phyloP scores from a whole-genome alignment of 2,888 invertebrate genomes.

The Drosophila mettleri region DNA sequence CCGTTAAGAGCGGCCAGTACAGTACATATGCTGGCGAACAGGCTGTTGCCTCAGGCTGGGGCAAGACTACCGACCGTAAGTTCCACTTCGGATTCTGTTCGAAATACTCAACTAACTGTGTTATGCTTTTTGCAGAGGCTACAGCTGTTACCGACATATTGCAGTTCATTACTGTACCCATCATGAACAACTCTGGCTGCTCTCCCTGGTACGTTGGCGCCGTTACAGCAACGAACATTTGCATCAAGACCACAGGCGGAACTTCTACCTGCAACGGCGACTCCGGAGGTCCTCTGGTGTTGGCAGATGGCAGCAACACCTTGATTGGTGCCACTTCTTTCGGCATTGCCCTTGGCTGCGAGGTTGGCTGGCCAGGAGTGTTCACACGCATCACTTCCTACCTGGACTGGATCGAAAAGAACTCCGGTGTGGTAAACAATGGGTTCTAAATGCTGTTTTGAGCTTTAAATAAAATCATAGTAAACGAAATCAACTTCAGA shows the following conservation, averaged over 20 bases:
- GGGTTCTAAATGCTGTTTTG: conserved; percentile 60
- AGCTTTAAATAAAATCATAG: not conserved
- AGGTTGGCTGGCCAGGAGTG: conserved; percentile 80
- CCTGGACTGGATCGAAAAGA: conserved; percentile 54
- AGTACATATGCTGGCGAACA: conserved; percentile 61
- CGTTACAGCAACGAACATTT: conserved; percentile 62
- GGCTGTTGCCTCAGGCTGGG: conserved; percentile 82
- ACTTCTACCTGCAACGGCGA: conserved; percentile 83
- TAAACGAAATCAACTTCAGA: no score
- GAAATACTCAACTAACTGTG: not conserved
- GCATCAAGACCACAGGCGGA: conserved; percentile 75
- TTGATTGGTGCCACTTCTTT: conserved; percentile 83
- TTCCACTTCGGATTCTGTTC: not conserved
- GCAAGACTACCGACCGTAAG: conserved; percentile 75
- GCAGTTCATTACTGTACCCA: conserved; percentile 63
- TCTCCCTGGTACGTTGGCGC: conserved; percentile 60
- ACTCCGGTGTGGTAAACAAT: conserved; percentile 49
- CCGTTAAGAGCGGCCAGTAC: conserved; percentile 49
- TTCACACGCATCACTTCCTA: conserved; percentile 82
- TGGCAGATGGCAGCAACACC: conserved; percentile 55
- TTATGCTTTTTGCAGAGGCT: conserved; percentile 37
- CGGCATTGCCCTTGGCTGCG: conserved; percentile 81
- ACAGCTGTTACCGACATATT: conserved; percentile 61
- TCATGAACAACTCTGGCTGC: conserved; percentile 71
- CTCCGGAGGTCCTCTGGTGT: conserved; percentile 83